phyloP scores from a whole-genome alignment of 2,888 invertebrate genomes.

The Imbricaverruca yamaguchii region DNA sequence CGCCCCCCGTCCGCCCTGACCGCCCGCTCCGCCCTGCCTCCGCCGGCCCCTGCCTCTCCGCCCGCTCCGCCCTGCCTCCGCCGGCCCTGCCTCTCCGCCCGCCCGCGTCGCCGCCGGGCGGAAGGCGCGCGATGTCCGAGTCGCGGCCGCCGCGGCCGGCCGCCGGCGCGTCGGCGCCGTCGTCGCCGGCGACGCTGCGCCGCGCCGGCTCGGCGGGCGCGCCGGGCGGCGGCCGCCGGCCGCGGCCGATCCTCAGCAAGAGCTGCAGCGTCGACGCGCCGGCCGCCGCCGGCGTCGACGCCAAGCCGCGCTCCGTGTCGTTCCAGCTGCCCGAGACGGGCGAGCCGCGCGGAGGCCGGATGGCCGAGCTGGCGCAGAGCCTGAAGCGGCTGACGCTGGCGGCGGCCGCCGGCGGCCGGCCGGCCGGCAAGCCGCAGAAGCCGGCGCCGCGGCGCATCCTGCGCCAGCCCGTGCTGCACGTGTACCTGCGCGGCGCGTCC shows the following conservation, averaged over 20 bases:
- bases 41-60: no score
- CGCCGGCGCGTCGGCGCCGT: not conserved
- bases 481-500: conserved; percentile 70
- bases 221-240: not conserved
- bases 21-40: no score
- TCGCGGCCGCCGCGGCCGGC: no score
- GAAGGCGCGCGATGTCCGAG: no score
- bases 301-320: not conserved
- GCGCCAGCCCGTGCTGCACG: conserved; percentile 67
- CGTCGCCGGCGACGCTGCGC: not conserved
- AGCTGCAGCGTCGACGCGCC: not conserved
- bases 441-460: conserved; percentile 50
- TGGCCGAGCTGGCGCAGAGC: conserved; percentile 11
- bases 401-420: not conserved
- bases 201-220: not conserved
- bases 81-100: no score
- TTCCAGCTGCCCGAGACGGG: not conserved
- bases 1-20: no score
- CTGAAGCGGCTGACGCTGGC: conserved; percentile 11
- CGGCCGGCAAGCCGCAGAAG: conserved; percentile 49
- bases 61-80: no score
- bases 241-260: not conserved
- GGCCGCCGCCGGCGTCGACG: not conserved
- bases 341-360: not conserved
- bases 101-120: no score